Evolutionary conservation across 2,888 invertebrate species (phyloP), one percentile per base, ranked within the genome.

Genomic region (Caenorhabditis virilis): DNA sequence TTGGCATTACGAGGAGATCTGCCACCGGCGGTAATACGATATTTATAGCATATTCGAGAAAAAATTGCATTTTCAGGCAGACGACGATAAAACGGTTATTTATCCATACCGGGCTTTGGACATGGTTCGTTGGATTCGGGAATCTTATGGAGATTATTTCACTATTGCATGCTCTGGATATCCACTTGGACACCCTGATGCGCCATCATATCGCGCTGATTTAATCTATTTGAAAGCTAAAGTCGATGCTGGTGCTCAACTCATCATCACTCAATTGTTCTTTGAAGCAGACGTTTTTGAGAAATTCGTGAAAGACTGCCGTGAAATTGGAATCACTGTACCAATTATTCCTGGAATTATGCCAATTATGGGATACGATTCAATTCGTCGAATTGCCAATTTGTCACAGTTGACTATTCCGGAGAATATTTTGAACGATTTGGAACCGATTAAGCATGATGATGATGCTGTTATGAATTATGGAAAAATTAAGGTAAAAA

Each of bases 211-310:
- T 72, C 85, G 87, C 46, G 85, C 87, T 2, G 90, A 90, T 78
- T 83, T 93, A 13, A 54, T 83, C 27, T 86, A 88, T 76, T 84
- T 93, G 7, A 90, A 90, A 83, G 86, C 88, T 69, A 94, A 94
- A 87, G 84, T 67, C 9, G 88, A 90, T 38, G 88, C 88, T 38
- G 93, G 93, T 0, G 92, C 91, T 0, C 89, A 93, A 83, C 91
- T 91, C 76, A 89, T 94, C 58, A 88, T 94, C 66, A 91, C 93
- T 0, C 93, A 94, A 85, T 88, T 92, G 27, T 89, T 91, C 84
- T 93, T 91, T 81, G 88, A 90, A 41, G 85, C 88, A 1, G 85
- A 87, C 25, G 82, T 85, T 0, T 90, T 89, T 75, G 85, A 88
- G 43, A 84, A 87, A 33, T 93, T 90, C 83, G 86, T 88, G 1